phyloP scores from a whole-genome alignment of 2,888 invertebrate genomes.

The Diloba caeruleocephala region DNA sequence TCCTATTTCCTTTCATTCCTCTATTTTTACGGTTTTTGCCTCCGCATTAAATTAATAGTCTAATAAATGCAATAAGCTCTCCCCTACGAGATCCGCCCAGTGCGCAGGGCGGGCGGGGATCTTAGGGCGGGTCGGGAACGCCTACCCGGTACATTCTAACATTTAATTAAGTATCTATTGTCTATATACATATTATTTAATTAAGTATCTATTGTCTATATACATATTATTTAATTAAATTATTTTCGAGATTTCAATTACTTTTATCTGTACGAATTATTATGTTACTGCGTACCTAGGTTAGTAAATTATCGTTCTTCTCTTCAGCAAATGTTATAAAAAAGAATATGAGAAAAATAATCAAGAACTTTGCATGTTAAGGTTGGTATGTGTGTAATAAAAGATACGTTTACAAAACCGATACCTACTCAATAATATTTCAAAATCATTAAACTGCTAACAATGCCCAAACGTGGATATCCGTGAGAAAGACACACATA shows the following conservation, averaged over 20 bases:
- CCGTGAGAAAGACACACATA: slow-evolving; percentile 83
- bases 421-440: slow-evolving; percentile 12
- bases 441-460: slow-evolving; percentile 19
- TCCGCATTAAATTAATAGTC: slow-evolving; percentile 38
- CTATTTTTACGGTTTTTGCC: slow-evolving; percentile 3
- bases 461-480: slow-evolving; percentile 57
- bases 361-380: no score
- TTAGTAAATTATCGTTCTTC: no score
- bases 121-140: slow-evolving; percentile 60
- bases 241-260: no score
- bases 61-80: slow-evolving; percentile 47
- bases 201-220: no score
- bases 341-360: no score
- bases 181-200: no score
- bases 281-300: no score
- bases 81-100: slow-evolving; percentile 61
- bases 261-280: no score
- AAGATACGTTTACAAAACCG: neutral
- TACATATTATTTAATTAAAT: slow-evolving; percentile 37
- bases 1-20: neutral
- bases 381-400: no score
- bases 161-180: slow-evolving; percentile 37
- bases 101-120: slow-evolving; percentile 64
- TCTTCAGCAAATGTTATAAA: no score
- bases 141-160: slow-evolving; percentile 45